These are phyloP conservation scores for Tenodera sinensis DNA, from an alignment of 2,888 invertebrate species.

Conservation along the genomic window DNA sequence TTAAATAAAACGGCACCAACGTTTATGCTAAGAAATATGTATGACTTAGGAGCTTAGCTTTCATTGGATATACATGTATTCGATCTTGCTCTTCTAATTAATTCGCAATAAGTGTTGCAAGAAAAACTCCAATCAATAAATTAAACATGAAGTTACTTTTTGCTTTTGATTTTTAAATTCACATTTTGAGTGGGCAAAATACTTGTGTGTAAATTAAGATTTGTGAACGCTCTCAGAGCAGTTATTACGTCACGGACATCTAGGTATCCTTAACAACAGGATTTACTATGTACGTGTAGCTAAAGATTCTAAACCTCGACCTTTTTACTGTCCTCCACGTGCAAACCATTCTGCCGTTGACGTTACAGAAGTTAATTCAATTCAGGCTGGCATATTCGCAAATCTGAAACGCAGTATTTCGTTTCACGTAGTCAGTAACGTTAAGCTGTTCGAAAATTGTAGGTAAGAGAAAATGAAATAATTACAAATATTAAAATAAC, in stretches of 20 bases:
- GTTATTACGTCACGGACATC: background rate
- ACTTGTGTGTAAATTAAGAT: background rate
- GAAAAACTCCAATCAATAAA: too few species aligned
- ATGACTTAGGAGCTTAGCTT: too few species aligned
- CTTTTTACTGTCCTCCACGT: constrained; percentile 17
- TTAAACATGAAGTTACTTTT: too few species aligned
- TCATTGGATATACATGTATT: too few species aligned
- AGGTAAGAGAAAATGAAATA: background rate
- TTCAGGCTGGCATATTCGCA: background rate
- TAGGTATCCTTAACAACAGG: background rate
- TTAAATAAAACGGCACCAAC: too few species aligned
- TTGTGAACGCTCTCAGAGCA: background rate
- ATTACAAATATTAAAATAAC: background rate
- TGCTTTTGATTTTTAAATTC: too few species aligned
- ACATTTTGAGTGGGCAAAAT: too few species aligned
- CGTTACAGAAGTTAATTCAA: background rate
- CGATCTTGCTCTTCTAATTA: too few species aligned
- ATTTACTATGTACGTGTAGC: background rate
- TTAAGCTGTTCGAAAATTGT: background rate
- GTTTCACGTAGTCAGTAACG: background rate
- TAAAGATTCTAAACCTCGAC: background rate
- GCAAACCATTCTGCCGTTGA: constrained; percentile 10
- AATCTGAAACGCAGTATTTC: background rate
- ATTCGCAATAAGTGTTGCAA: too few species aligned
- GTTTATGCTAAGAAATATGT: too few species aligned